Evolutionary conservation across 2,888 invertebrate genomes (phyloP), one percentile per base, ranked within the genome.

Genomic region (Gisinianus flammeolus): DNA sequence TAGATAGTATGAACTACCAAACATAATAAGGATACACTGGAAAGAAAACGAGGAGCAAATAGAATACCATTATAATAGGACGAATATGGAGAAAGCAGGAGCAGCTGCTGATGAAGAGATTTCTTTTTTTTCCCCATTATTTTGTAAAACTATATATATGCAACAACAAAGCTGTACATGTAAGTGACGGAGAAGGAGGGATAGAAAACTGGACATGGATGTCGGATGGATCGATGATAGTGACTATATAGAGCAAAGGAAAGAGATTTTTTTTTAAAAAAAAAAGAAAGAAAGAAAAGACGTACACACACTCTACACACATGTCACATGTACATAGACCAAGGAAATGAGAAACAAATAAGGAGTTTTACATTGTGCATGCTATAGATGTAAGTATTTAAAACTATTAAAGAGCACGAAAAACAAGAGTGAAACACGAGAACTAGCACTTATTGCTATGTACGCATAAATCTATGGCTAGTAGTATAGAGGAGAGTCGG

Each of bases 181-280:
- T n/a, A 58, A 54, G 72, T 33, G 72, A 54, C 31, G 33, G 54
- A 54, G 12, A 16, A 58, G 54, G 72, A 54, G 16, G 58, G 56
- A 26, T 33, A 56, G 26, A 24, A 72, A 26, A 31, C 72, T 72
- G 72, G 72, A 58, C 72, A 72, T 58, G 31, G 22, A 44, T 58
- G 58, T 58, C 54, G 72, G 58, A 72, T 72, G 72, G 72, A 70
- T 70, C 70, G 28, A 22, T 72, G 72, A 72, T 56, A 58, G 70
- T 10, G 31, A 22, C 56, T 19, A 58, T 33, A n/a, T n/a, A n/a
- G 31, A 10, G 30, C 31, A 72, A 28, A 44, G 24, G 66, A 64
- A 22, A 6, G 22, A 58, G 26, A 64, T 16, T 24, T 54, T 54
- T 19, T 54, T 19, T 19, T n/a, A 54, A 54, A 3, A 54, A n/a